Base-by-base conservation (phyloP, 2,797 vertebrate species). In the Chelon auratus region DNA sequence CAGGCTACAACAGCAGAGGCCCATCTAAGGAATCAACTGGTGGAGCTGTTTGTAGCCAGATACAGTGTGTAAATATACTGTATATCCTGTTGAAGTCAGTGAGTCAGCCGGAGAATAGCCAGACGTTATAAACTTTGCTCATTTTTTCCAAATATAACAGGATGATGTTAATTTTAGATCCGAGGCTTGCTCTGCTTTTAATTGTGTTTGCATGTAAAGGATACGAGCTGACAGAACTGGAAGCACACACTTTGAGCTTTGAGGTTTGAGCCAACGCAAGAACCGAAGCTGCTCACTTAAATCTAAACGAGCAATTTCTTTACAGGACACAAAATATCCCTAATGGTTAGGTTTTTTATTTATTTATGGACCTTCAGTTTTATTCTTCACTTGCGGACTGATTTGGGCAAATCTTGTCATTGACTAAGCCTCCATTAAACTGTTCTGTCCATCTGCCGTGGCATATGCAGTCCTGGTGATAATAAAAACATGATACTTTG, bases 11-110 rank as follows among this genome's bases (percentile, higher is more conserved):
- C 45, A 57, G 58, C 58, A 64, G 57, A 67, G 40, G 15, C 22
- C 61, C 53, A 55, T 76, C 58, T 42, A 73, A 75, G 64, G 64
- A 72, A 73, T 30, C 26, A 66, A 2, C 55, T 24, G 14, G 42
- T 43, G 14, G 43, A 45, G 26, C 47, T 62, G 33, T 36, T 68
- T 60, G 30, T 33, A 33, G 30, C 30, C 30, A 33, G 30, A 33
- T 33, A 33, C 30, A 33, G 30, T 33, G 30, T 33, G 30, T 33
- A 33, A 33, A 33, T 33, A 33, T 33, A 33, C 30, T 33, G 30
- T 33, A 33, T 17, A 2, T 17, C 45, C 17, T 15, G 17, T 15
- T n/a, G 45, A 17, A 47, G 47, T 5, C 48, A 22, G 40, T 26
- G 4, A 65, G 20, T 66, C 53, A 36, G 37, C 40, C 42, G 53